A percentile compares a stretch with the other conserved stretches of the same genome.
These are phyloP conservation scores for Pagetopsis macropterus DNA, from an alignment of 2,797 vertebrate genomes.

Conservation along the genomic window DNA sequence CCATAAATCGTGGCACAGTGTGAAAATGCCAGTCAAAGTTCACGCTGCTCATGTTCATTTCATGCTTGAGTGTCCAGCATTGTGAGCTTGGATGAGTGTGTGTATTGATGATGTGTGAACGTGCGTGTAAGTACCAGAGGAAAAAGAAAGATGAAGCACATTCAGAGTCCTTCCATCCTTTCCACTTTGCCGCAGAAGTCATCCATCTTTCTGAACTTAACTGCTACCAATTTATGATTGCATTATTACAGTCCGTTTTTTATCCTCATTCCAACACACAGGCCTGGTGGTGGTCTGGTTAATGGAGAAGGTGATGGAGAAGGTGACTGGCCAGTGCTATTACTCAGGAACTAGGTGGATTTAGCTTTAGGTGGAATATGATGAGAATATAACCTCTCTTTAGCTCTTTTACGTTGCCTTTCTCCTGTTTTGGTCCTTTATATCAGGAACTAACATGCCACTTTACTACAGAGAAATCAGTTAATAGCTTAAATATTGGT, in stretches of 20 bases:
- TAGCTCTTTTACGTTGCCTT: conserved; percentile 5
- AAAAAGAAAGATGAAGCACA: conserved; percentile 67
- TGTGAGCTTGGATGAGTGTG: conserved; percentile 58
- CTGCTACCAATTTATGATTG: conserved; percentile 78
- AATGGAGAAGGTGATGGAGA: conserved; percentile 66
- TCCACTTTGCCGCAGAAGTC: conserved; percentile 69
- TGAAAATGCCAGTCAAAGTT: conserved; percentile 84
- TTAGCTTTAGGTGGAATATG: conserved; percentile 35
- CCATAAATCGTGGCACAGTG: conserved; percentile 73
- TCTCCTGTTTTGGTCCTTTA: not conserved
- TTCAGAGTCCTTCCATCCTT: conserved; percentile 68
- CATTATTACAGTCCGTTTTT: conserved; percentile 70
- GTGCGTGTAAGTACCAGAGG: conserved; percentile 69
- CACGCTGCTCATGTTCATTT: conserved; percentile 83
- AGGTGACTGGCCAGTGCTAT: conserved; percentile 58
- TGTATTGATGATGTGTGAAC: conserved; percentile 72
- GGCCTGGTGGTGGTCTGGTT: conserved; percentile 54
- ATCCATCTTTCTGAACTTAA: conserved; percentile 77
- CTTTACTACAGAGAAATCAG: not conserved
- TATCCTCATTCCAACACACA: conserved; percentile 58
- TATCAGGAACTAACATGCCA: not conserved
- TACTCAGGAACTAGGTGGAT: conserved; percentile 25
- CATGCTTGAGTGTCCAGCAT: conserved; percentile 79
- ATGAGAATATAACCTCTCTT: conserved; percentile 18
- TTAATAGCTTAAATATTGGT: conserved; percentile 4